Conservation (phyloP, 2,113 vertebrate genomes). For the Tenebrosternarchus preto region DNA sequence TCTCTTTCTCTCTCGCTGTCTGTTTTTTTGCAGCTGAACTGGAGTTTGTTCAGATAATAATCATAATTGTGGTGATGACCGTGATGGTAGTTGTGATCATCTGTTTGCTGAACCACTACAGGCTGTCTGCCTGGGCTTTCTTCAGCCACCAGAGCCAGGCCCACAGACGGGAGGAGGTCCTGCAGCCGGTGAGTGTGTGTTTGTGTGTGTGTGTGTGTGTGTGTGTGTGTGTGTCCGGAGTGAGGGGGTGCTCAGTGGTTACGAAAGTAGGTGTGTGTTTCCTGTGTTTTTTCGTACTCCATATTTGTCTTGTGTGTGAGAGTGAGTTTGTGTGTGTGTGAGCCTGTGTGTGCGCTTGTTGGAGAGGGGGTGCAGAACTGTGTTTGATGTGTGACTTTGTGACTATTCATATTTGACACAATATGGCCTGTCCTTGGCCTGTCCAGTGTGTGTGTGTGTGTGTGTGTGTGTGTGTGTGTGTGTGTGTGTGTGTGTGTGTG, state of each 20-base stretch:
- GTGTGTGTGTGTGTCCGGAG: constrained; percentile 59
- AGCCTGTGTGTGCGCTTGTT: constrained; percentile 5
- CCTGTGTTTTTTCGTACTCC: constrained; percentile 1
- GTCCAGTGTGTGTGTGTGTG: background rate
- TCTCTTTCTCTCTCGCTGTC: constrained; percentile 21
- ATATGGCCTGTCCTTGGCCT: constrained; percentile 7
- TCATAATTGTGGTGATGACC: constrained; percentile 95
- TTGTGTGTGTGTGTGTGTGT: constrained; percentile 68
- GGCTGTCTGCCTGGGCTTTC: constrained; percentile 91
- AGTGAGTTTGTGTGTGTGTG: background rate
- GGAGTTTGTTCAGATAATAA: constrained; percentile 97
- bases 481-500: constrained; percentile 6
- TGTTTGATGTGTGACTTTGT: constrained; percentile 44
- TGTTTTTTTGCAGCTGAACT: constrained; percentile 85
- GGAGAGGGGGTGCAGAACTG: constrained; percentile 21
- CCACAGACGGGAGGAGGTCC: constrained; percentile 81
- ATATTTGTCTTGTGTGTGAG: constrained; percentile 41
- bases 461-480: constrained; percentile 73
- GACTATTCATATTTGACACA: constrained; percentile 29
- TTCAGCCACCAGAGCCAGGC: constrained; percentile 88
- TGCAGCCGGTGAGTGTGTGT: constrained; percentile 83
- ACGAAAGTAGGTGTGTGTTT: constrained; percentile 34
- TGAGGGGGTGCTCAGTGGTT: constrained; percentile 34
- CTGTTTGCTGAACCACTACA: constrained; percentile 97
- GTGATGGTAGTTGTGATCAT: constrained; percentile 98